Evolutionary conservation across 1,140 invertebrate species (phyloP).

Genomic region (Condylostylus longicornis): DNA sequence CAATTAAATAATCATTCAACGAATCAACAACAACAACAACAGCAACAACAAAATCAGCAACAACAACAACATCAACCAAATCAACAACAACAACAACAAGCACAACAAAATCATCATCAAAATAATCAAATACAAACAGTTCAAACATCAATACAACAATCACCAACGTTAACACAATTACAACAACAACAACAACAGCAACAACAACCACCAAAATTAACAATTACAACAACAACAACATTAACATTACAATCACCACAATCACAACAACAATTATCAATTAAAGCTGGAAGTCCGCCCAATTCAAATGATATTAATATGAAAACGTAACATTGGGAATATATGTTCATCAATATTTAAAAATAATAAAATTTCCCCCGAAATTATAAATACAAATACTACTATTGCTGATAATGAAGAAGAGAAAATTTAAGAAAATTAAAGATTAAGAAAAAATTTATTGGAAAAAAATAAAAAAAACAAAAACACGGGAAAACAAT

Average conservation of each 20-base stretch:
- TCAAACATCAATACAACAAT: too few relatives aligned
- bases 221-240: constrained; percentile 13
- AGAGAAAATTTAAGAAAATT: too few relatives aligned
- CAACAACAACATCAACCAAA: constrained; percentile 17
- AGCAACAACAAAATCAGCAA: constrained; percentile 17
- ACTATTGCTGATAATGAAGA: too few relatives aligned
- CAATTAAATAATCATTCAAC: constrained; percentile 59
- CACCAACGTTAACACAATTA: constrained; percentile 14
- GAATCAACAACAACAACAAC: constrained; percentile 28
- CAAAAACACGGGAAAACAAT: too few relatives aligned
- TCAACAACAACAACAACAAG: constrained; percentile 22
- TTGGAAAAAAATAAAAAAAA: too few relatives aligned
- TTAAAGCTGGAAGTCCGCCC: constrained; percentile 27
- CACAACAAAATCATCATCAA: constrained; percentile 28
- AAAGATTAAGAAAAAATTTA: too few relatives aligned
- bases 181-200: constrained; percentile 1
- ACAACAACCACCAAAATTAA: constrained; percentile 7
- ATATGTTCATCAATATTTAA: constrained; percentile 33
- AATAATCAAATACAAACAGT: constrained; percentile 29
- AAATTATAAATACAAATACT: too few relatives aligned
- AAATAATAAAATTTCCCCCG: too few relatives aligned
- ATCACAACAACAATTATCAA: constrained; percentile 11
- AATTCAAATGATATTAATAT: constrained; percentile 29
- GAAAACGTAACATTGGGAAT: constrained; percentile 34
- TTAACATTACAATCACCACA: constrained; percentile 8